Base-by-base conservation (phyloP, 2,888 invertebrate genomes). In the Sinopyrophorus schimmeli region DNA sequence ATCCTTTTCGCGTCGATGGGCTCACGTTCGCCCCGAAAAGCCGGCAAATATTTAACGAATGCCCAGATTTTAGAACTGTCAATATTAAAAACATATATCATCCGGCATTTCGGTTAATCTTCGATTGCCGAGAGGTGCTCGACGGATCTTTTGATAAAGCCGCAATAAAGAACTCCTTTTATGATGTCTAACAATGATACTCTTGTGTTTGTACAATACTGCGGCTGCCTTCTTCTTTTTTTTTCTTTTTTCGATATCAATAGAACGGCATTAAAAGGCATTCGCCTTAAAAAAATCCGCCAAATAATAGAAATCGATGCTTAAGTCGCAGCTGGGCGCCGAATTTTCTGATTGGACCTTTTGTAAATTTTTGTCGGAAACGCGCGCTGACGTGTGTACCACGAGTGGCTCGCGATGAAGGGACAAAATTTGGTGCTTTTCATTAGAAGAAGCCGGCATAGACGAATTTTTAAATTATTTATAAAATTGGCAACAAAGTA, bases 191-290 rank as follows among this genome's bases (percentile, higher is more conserved):
- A 51, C 46, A 51, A 51, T 51, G 39, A 44, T 41, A 39, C 37
- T 37, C 46, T 51, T 51, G 32, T 49, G 34, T 43, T 44, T 49
- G 32, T 34, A 49, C 43, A 49, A 49, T 49, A 30, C 43, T 44
- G 48, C 48, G 48, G 48, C 43, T 47, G 38, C 48, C n/a, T n/a
- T n/a, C n/a, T n/a, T n/a, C n/a, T n/a, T n/a, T n/a, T n/a, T n/a
- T n/a, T n/a, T n/a, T n/a, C n/a, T n/a, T n/a, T 42, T 48, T 47
- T 43, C 32, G 51, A 51, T 51, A 51, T 51, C 46, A 51, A 51
- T 51, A 46, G 51, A 42, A 48, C 42, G 48, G 43, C 18, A 38
- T 42, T 26, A 40, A 40, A 40, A 42, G 28, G 38, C 39, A 27
- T 43, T 43, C 21, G 18, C 24, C 32, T 35, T 41, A 41, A 17